Evolutionary conservation across 2,888 invertebrate genomes (phyloP).

Genomic region (Cerastis leucographa): DNA sequence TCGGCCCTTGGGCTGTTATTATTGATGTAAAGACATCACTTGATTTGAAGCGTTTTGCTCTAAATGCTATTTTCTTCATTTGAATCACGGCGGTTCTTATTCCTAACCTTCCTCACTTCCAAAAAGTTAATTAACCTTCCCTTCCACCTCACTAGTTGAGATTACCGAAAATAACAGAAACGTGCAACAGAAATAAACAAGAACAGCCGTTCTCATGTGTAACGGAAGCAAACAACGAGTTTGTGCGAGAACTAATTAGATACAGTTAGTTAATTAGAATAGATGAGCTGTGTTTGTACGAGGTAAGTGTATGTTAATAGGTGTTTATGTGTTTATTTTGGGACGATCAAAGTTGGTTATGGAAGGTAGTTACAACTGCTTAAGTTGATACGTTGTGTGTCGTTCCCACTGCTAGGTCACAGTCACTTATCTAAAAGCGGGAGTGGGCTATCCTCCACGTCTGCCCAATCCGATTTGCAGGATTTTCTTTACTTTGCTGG

Average conservation of each 20-base stretch:
- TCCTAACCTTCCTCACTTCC: not conserved
- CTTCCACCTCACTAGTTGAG: slow-evolving; percentile 17
- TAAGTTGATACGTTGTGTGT: not conserved
- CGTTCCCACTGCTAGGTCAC: not conserved
- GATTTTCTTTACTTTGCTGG: not conserved
- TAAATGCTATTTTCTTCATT: not conserved
- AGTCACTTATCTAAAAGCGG: not conserved
- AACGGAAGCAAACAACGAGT: slow-evolving; percentile 21
- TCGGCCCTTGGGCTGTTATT: too few relatives aligned
- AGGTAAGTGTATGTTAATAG: slow-evolving; percentile 5
- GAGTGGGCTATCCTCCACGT: not conserved
- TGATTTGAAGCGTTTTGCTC: not conserved
- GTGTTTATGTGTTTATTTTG: not conserved
- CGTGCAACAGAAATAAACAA: slow-evolving; percentile 39
- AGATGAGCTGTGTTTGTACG: not conserved
- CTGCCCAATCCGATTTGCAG: not conserved
- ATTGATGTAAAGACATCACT: too few relatives aligned
- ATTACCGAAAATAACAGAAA: slow-evolving; percentile 23
- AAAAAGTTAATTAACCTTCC: slow-evolving; percentile 20
- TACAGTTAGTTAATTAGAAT: slow-evolving; percentile 50
- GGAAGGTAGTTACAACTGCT: not conserved
- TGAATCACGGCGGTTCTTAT: not conserved
- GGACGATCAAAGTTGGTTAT: not conserved
- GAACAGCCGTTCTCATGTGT: slow-evolving; percentile 22
- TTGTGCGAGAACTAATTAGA: slow-evolving; percentile 28